Evolutionary conservation across 2,113 vertebrate genomes (phyloP).

Genomic region (Dicaeum eximium): DNA sequence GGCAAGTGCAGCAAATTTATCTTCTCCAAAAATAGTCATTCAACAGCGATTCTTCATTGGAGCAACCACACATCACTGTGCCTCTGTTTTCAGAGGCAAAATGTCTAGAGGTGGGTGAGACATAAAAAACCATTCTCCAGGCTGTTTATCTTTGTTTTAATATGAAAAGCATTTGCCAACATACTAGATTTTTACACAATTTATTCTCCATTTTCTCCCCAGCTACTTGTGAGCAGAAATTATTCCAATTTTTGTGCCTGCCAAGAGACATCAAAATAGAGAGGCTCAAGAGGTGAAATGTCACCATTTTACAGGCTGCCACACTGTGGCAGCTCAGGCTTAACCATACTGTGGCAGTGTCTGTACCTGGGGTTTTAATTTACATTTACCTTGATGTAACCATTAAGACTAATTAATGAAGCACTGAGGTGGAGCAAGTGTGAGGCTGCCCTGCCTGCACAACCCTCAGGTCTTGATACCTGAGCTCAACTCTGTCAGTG

Average conservation of each 20-base stretch:
- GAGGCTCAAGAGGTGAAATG: neutral
- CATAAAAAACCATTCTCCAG: neutral
- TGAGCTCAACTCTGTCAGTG: neutral
- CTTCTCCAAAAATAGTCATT: neutral
- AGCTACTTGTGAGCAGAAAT: neutral
- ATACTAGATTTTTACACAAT: neutral
- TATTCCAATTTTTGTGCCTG: neutral
- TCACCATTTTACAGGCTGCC: neutral
- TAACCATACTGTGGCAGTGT: neutral
- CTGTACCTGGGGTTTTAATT: neutral
- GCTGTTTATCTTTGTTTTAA: neutral
- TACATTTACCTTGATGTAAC: neutral
- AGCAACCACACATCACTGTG: neutral
- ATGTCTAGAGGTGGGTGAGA: neutral
- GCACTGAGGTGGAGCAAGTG: neutral
- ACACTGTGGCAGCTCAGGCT: neutral
- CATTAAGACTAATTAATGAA: neutral
- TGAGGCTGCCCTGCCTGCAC: neutral
- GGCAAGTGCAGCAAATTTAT: neutral
- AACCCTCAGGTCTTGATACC: neutral
- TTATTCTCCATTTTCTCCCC: neutral
- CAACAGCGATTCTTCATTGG: neutral
- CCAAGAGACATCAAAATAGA: neutral
- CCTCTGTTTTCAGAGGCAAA: neutral
- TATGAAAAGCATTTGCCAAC: neutral